phyloP scores from a whole-genome alignment of 2,797 vertebrate genomes.

The Crossoptilon crossoptilon region DNA sequence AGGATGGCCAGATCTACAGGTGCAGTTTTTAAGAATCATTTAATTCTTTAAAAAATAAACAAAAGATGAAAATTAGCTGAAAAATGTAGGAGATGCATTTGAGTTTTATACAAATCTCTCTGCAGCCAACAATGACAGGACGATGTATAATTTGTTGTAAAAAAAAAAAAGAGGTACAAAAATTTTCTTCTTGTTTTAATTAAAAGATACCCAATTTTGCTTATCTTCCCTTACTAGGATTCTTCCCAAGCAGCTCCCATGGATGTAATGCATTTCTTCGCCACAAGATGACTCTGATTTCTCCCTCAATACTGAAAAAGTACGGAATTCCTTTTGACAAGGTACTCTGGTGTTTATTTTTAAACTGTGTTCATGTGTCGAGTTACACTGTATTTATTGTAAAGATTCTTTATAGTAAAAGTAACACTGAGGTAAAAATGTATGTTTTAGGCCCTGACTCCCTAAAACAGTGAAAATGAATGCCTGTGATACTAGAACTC shows the following conservation, averaged over 20 bases:
- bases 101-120: neutral
- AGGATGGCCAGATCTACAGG: neutral
- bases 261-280: slow-evolving; percentile 97
- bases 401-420: neutral
- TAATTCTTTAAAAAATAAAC: neutral
- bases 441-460: neutral
- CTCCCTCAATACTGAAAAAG: slow-evolving; percentile 94
- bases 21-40: neutral
- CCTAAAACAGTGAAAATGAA: neutral
- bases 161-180: neutral
- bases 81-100: neutral
- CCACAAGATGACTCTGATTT: slow-evolving; percentile 99
- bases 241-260: slow-evolving; percentile 95
- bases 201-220: neutral
- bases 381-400: neutral
- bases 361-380: neutral
- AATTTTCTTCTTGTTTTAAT: neutral
- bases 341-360: slow-evolving; percentile 79
- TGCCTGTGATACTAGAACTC: neutral
- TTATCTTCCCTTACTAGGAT: slow-evolving; percentile 84
- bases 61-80: neutral
- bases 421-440: neutral
- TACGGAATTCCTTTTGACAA: slow-evolving; percentile 98
- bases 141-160: neutral
- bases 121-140: neutral